Base-by-base conservation (phyloP, 2,797 vertebrate genomes). In the Gobio occitaniae region DNA sequence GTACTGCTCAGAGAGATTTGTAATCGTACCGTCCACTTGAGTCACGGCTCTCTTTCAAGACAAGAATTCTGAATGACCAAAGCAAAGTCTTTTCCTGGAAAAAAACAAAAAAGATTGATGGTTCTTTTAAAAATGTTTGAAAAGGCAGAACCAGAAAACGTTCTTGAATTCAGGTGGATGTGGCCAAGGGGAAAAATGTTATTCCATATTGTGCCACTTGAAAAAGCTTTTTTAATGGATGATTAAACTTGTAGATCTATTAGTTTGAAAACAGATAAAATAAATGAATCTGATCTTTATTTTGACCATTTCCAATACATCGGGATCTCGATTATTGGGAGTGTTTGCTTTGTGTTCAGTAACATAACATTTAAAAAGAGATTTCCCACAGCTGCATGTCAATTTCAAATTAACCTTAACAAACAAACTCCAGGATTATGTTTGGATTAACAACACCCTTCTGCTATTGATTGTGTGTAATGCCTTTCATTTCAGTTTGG, bases 1-100 rank as follows among this genome's bases (percentile, higher is more conserved):
- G 79, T 63, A 74, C 54, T 68, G 85, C 76, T 77, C 79, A 79
- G 48, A 78, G 78, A 72, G 78, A 80, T 78, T 75, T 86, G 74
- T 86, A 84, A 84, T 89, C 83, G 78, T 81, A 85, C 77, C 71
- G 86, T 83, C 83, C 86, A 83, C 77, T 83, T 87, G 80, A 87
- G 82, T 87, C 80, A 70, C 54, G 19, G 70, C 66, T 85, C 82
- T 52, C 78, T 87, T 85, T 74, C 29, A 87, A 87, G 80, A 83
- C 75, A 66, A 59, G 54, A 68, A 85, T 70, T 87, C 66, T 69
- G 76, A 82, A 87, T 80, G 59, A 87, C 36, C 77, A 74, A 86
- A 87, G 61, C 71, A 63, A 72, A 86, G 72, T 83, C 16, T 82
- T 85, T 79, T 72, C 74, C 29, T 52, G 47, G 16, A 4, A 1